These are phyloP conservation scores for Numenius arquata DNA, from an alignment of 2,113 vertebrate genomes.

Conservation along the genomic window DNA sequence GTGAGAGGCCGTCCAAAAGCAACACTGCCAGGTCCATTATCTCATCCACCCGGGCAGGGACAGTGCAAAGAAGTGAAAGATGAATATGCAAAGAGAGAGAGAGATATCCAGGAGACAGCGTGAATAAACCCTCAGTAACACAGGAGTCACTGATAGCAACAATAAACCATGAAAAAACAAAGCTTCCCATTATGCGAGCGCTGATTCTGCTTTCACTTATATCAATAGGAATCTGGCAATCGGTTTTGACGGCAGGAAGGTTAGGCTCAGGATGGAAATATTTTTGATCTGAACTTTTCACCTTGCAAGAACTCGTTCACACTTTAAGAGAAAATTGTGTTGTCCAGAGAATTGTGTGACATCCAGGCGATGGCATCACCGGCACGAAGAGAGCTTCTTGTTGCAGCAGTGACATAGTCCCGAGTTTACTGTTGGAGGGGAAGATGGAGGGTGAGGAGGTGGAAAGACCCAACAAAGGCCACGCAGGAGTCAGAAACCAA, in stretches of 20 bases:
- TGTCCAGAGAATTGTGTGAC: rapidly evolving
- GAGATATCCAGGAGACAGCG: not conserved
- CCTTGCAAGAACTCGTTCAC: not conserved
- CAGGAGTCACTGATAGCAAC: not conserved
- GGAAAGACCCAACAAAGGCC: not conserved
- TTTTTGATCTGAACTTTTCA: not conserved
- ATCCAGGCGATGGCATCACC: rapidly evolving
- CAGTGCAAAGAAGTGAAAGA: not conserved
- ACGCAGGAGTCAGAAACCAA: not conserved
- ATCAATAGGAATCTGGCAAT: not conserved
- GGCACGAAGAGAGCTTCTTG: not conserved
- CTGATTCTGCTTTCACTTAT: not conserved
- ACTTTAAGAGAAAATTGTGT: not conserved
- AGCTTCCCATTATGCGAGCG: not conserved
- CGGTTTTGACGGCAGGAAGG: not conserved
- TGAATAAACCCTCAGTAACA: not conserved
- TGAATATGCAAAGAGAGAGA: not conserved
- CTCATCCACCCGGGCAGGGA: not conserved
- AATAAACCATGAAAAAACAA: not conserved
- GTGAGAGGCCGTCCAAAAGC: not conserved
- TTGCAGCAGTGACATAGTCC: not conserved
- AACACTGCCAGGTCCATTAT: slow-evolving; percentile 14
- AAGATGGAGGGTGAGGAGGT: not conserved
- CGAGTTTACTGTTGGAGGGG: not conserved
- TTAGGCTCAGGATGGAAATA: not conserved